These are phyloP conservation scores for Pristionchus mayeri DNA, from an alignment of 2,888 invertebrate genomes.

Conservation along the genomic window DNA sequence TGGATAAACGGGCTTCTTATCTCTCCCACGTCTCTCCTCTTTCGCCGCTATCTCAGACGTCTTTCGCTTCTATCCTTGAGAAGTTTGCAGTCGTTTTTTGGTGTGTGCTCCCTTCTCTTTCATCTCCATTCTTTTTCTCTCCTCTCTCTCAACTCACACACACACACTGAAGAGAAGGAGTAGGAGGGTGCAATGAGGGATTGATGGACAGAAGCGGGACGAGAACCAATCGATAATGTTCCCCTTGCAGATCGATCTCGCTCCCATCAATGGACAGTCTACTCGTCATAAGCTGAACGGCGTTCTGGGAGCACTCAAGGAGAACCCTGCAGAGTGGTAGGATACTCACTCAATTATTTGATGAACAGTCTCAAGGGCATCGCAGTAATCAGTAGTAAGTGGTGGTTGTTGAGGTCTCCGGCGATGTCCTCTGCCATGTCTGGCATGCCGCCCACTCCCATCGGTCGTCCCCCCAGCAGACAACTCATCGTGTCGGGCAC, in stretches of 20 bases:
- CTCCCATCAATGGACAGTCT: constrained; percentile 50
- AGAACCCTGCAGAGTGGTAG: constrained; percentile 51
- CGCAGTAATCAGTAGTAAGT: neutral
- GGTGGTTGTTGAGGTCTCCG: neutral
- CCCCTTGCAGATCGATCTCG: constrained; percentile 58
- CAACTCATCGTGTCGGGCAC: constrained; percentile 9
- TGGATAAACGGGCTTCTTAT: constrained; percentile 8
- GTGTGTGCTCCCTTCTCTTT: constrained; percentile 4
- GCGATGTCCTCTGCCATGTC: constrained; percentile 44
- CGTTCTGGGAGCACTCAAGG: constrained; percentile 56
- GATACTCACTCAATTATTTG: neutral
- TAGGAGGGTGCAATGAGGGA: neutral
- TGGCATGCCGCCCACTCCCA: constrained; percentile 68
- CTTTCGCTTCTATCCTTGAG: neutral
- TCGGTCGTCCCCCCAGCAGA: constrained; percentile 66
- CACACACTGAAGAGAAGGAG: neutral
- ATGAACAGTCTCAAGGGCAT: neutral
- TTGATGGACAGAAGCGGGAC: neutral
- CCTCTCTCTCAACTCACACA: constrained; percentile 6
- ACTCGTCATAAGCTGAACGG: constrained; percentile 53
- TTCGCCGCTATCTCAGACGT: neutral
- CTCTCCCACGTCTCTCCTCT: constrained; percentile 15
- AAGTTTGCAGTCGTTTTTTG: constrained; percentile 34
- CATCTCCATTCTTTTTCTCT: constrained; percentile 19
- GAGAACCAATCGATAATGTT: neutral